Base-by-base conservation (phyloP, 23 tunicate genomes). In the Phallusia fumigata region DNA sequence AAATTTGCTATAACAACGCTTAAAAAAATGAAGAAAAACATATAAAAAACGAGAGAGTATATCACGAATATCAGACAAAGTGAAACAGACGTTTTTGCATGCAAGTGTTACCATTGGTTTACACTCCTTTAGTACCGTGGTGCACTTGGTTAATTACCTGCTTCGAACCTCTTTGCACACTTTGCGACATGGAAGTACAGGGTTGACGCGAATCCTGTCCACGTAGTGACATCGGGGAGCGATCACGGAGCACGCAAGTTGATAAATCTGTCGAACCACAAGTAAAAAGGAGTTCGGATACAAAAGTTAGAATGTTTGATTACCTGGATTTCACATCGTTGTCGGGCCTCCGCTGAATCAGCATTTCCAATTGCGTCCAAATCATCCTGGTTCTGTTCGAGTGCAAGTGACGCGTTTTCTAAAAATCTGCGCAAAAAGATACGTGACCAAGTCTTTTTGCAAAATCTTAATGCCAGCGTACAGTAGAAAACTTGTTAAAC, bases 181-280 rank as follows among this genome's bases (percentile, higher is more conserved):
- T 0, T 65, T 34, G 19, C 65, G 52, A 47, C 91, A 92, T 11
- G 97, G 88, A 11, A 79, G 81, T 22, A 83, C 28, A 8, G 75
- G 26, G 5, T 64, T 73, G 18, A 85, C 85, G 26, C 74, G 83
- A n/a, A 92, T n/a, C 33, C 65, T 58, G 53, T 84, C 86, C 26
- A 87, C 44, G 50, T 73, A 78, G 50, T 52, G 74, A 77, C 98
- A 93, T 81, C 77, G 81, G 24, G 98, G 98, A 22, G 89, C 82
- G 2, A 93, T 79, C 0, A 87, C 32, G 32, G 87, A 81, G 73
- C 93, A 93, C 26, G 85, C 50, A n/a, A 93, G 82, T 81, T 88
- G 92, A 52, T 77, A 69, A 49, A 93, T 88, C 98, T 93, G 78
- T 31, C 52, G 10, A 33, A 30, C n/a, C 35, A 75, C 36, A 6